Conservation (phyloP, 2,113 vertebrate species). For the Amazona vittata region DNA sequence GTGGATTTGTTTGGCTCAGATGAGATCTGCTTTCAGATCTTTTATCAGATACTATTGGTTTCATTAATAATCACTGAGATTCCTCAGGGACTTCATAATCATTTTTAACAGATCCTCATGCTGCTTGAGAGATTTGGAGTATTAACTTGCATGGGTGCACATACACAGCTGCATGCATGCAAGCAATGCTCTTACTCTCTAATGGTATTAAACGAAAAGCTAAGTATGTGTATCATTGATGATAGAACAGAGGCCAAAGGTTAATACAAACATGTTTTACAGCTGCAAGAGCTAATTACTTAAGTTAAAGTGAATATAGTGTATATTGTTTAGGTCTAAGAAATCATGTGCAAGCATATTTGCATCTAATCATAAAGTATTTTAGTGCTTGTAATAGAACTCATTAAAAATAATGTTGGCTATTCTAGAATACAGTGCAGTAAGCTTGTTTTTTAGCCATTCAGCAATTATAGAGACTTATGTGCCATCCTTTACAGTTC, state of each 20-base stretch:
- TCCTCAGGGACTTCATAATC: not conserved
- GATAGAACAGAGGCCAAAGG: not conserved
- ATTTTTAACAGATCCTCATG: not conserved
- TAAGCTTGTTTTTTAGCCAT: slow-evolving; percentile 20
- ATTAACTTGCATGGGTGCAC: not conserved
- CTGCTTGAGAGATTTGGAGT: not conserved
- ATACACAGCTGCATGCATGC: not conserved
- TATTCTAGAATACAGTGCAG: not conserved
- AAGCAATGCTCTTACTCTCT: not conserved
- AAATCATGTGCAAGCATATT: not conserved
- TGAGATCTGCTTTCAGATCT: not conserved
- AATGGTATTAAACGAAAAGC: not conserved
- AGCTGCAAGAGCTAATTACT: slow-evolving; percentile 8
- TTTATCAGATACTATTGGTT: not conserved
- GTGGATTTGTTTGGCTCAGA: not conserved
- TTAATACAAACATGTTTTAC: not conserved
- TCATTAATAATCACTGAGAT: not conserved
- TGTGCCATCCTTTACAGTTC: not conserved
- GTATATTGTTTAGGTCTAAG: not conserved
- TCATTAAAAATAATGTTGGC: slow-evolving; percentile 46
- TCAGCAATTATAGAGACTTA: slow-evolving; percentile 20
- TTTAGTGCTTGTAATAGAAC: slow-evolving; percentile 26
- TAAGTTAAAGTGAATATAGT: not conserved
- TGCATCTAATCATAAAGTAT: not conserved
- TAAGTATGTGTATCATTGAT: not conserved